Evolutionary conservation across 2,888 invertebrate species (phyloP).

Genomic region (Noctuana brunneofusca): DNA sequence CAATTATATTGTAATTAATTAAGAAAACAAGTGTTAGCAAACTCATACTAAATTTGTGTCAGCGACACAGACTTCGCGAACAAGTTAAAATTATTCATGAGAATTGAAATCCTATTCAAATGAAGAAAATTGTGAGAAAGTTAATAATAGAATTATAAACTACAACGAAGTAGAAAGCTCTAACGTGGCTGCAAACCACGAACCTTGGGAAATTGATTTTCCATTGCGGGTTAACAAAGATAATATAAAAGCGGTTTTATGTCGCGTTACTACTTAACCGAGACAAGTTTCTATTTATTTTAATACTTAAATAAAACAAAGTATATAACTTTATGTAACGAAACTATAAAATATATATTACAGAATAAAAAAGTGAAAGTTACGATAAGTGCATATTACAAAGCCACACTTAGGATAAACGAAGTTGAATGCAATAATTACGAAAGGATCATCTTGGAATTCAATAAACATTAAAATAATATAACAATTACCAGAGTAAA

Average conservation of each 20-base stretch:
- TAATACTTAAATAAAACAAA: not conserved
- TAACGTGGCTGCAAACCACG: slow-evolving; percentile 40
- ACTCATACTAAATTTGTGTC: not conserved
- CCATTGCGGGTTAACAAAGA: slow-evolving; percentile 34
- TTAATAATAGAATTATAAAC: slow-evolving; percentile 49
- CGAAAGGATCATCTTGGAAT: not conserved
- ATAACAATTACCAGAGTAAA: too few species aligned
- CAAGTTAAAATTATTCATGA: slow-evolving; percentile 19
- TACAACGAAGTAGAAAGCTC: slow-evolving; percentile 47
- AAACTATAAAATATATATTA: not conserved
- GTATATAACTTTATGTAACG: not conserved
- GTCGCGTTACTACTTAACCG: slow-evolving; percentile 9
- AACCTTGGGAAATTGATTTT: slow-evolving; percentile 44
- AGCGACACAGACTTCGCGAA: not conserved
- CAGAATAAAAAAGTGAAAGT: not conserved
- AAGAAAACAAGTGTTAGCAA: too few species aligned
- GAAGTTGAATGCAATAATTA: too few species aligned
- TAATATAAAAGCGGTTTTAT: slow-evolving; percentile 27
- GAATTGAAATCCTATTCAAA: slow-evolving; percentile 21
- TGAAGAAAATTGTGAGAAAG: slow-evolving; percentile 47
- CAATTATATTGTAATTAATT: too few species aligned
- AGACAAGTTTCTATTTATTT: slow-evolving; percentile 16
- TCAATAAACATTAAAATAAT: too few species aligned
- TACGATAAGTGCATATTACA: too few species aligned
- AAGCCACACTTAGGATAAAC: too few species aligned